Evolutionary conservation across 2,797 vertebrate species (phyloP).

Genomic region (Champsocephalus gunnari): DNA sequence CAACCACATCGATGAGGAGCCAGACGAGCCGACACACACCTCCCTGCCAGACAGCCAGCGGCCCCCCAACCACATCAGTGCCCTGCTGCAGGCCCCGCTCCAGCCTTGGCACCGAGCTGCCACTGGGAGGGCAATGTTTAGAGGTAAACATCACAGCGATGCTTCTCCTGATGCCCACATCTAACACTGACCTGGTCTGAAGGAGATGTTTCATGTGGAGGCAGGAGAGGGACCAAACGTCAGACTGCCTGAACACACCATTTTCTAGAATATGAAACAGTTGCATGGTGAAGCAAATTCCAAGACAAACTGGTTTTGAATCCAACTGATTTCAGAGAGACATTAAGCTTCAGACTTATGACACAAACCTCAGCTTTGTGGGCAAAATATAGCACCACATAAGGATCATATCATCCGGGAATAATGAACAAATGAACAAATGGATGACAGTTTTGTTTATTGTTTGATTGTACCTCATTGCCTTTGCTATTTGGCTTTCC

Average conservation of each 20-base stretch:
- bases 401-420: neutral
- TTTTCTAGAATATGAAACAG: neutral
- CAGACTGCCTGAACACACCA: neutral
- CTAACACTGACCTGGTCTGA: conserved; percentile 4
- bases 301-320: neutral
- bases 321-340: conserved; percentile 1
- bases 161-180: neutral
- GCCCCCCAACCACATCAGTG: conserved; percentile 78
- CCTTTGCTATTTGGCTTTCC: neutral
- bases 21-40: conserved; percentile 39
- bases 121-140: conserved; percentile 36
- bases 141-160: conserved; percentile 61
- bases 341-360: neutral
- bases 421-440: neutral
- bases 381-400: neutral
- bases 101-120: conserved; percentile 38
- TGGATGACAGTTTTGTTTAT: no score
- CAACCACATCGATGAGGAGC: conserved; percentile 80
- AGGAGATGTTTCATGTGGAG: conserved; percentile 11
- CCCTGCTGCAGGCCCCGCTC: conserved; percentile 42
- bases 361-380: neutral
- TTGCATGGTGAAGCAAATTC: neutral
- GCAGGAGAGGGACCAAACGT: neutral
- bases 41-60: conserved; percentile 33
- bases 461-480: neutral